Base-by-base conservation (phyloP, 2,797 vertebrate species). In the Megalops cyprinoides region DNA sequence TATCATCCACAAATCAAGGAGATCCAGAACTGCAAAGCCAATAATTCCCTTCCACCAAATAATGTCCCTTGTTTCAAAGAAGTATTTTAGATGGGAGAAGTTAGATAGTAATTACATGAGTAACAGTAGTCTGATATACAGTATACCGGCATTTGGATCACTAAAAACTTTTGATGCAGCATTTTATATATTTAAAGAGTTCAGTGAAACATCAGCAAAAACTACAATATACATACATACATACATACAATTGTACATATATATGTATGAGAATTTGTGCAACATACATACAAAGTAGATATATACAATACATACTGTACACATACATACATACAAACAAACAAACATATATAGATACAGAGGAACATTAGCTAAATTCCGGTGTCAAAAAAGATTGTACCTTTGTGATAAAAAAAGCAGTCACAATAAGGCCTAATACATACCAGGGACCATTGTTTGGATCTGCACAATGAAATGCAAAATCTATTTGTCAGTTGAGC, bases 81-180 rank as follows among this genome's bases (percentile, higher is more conserved):
- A 49, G 69, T 78, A 78, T 82, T 58, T 37, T 51, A 65, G 69
- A 75, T 78, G 69, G 37, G 39, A 46, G 20, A 69, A 83, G 76
- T 83, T 60, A 74, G 81, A 81, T 87, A 49, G 60, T 84, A 84
- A 83, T 83, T 87, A 85, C 83, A 85, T 83, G 84, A 55, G 74
- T 73, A 82, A 80, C 77, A 77, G 82, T 79, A 83, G 83, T 80
- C 77, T 82, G 82, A 86, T 80, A 78, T 83, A 86, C 87, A 87
- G 87, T 87, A 78, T 87, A 84, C 79, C 87, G 85, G 85, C 84
- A 84, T 87, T 85, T 85, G 77, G 58, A 84, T 83, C 56, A 85
- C 81, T 74, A 86, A 84, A 87, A 79, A 80, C 77, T 84, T 82
- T 78, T 82, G 83, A 81, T 87, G 86, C 86, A 87, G 86, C 84